Evolutionary conservation across 2,888 invertebrate genomes (phyloP), one percentile per base, ranked within the genome.

Genomic region (Polyploca ridens): DNA sequence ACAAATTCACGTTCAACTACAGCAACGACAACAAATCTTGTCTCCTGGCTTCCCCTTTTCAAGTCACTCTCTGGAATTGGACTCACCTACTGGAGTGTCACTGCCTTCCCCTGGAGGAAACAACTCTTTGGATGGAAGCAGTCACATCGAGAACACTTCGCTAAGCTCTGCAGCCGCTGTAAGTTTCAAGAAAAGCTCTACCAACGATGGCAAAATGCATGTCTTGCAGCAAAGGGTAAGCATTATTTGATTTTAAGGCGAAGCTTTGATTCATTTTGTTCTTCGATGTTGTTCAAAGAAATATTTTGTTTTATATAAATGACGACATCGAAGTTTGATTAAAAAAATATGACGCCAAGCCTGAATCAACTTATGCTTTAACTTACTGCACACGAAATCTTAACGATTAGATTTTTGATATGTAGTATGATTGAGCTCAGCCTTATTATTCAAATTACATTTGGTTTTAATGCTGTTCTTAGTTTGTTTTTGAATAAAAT

Each of bases 161-260:
- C 92, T 95, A 79, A 95, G 95, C 78, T 96, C 96, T 67, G 95
- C 96, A 72, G 95, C 95, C 78, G 95, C 96, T 88, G 96, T 96
- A 94, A 96, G 96, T 95, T 90, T 95, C 84, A 94, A 96, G 94
- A 93, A 95, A 94, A 88, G 95, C 91, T 93, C 95, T 84, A 86
- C 94, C 94, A 84, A 94, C 94, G 88, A 96, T 95, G 87, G 93
- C 95, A 87, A 95, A 95, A 78, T 95, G 90, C 89, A 91, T 84
- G 95, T 97, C 92, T 96, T 98, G 89, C 97, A 97, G 90, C 97
- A 97, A 94, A 96, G 97, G 97, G 98, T 98, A 97, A 97, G 97
- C 96, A 95, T 93, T 88, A 88, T 85, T 93, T 94, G 94, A 93
- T 92, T 94, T 85, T 93, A 92, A 86, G 94, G 95, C 90, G 94